These are phyloP conservation scores for Amphiduros pacificus DNA, from an alignment of 2,888 invertebrate species.

Conservation along the genomic window DNA sequence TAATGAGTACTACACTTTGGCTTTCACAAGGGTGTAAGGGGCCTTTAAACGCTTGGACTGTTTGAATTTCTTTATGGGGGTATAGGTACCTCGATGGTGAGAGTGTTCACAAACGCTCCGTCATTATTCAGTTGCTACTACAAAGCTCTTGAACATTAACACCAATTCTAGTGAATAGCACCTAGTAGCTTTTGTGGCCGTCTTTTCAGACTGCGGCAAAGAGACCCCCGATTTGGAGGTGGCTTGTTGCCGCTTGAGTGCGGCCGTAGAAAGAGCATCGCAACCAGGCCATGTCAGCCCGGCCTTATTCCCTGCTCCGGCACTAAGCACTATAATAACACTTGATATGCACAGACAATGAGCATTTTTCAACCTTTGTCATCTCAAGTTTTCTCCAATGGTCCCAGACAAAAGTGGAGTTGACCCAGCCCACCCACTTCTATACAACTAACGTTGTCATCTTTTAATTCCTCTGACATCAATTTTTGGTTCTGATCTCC, in stretches of 20 bases:
- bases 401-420: not conserved
- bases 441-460: too few species aligned
- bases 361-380: not conserved
- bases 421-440: not conserved
- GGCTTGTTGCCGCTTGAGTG: not conserved
- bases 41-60: too few species aligned
- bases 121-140: too few species aligned
- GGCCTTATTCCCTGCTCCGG: not conserved
- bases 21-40: too few species aligned
- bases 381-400: not conserved
- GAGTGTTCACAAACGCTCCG: too few species aligned
- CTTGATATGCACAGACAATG: constrained; percentile 5
- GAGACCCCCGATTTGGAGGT: not conserved
- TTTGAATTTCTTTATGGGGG: too few species aligned
- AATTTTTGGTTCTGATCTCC: too few species aligned
- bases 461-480: too few species aligned
- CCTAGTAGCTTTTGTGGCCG: constrained; percentile 4
- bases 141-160: constrained; percentile 1
- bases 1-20: too few species aligned
- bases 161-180: not conserved
- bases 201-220: constrained; percentile 1
- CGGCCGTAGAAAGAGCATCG: not conserved
- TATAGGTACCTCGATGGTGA: too few species aligned
- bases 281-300: not conserved
- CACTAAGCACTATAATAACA: constrained; percentile 8